Conservation (phyloP, 2,797 vertebrate species). For the Siniperca undulata region DNA sequence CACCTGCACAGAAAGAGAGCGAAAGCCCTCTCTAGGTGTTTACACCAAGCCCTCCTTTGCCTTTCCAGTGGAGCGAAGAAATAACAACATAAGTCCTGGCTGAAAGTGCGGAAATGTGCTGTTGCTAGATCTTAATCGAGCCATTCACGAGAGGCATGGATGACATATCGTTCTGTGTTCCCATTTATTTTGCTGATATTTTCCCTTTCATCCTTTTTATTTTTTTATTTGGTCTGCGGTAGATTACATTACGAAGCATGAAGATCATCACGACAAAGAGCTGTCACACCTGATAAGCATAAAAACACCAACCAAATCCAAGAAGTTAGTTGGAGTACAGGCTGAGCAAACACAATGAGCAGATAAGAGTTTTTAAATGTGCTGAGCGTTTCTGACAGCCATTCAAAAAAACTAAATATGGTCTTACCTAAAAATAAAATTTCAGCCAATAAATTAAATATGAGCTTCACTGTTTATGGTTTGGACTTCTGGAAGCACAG, state of each 20-base stretch:
- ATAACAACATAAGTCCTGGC: constrained; percentile 79
- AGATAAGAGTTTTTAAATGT: constrained; percentile 56
- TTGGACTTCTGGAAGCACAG: constrained; percentile 21
- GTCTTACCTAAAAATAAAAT: constrained; percentile 22
- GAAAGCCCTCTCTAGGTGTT: constrained; percentile 77
- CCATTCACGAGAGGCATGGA: constrained; percentile 54
- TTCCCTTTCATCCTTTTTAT: constrained; percentile 50
- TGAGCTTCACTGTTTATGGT: constrained; percentile 27
- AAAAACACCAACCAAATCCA: constrained; percentile 68
- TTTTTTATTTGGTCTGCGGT: constrained; percentile 53
- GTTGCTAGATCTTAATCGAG: constrained; percentile 83
- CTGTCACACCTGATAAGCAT: constrained; percentile 79
- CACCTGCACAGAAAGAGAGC: constrained; percentile 85
- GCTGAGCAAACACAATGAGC: constrained; percentile 42
- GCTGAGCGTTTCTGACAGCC: constrained; percentile 26
- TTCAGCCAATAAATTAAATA: constrained; percentile 45
- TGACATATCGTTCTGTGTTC: constrained; percentile 57
- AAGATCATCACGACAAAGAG: constrained; percentile 76
- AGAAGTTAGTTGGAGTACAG: constrained; percentile 46
- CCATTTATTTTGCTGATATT: constrained; percentile 54
- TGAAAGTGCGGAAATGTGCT: constrained; percentile 73
- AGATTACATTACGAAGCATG: constrained; percentile 79
- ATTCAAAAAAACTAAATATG: constrained; percentile 11
- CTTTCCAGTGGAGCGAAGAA: constrained; percentile 79
- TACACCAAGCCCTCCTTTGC: constrained; percentile 79